Conservation (phyloP, 1,140 invertebrate species). For the Myzus persicae region DNA sequence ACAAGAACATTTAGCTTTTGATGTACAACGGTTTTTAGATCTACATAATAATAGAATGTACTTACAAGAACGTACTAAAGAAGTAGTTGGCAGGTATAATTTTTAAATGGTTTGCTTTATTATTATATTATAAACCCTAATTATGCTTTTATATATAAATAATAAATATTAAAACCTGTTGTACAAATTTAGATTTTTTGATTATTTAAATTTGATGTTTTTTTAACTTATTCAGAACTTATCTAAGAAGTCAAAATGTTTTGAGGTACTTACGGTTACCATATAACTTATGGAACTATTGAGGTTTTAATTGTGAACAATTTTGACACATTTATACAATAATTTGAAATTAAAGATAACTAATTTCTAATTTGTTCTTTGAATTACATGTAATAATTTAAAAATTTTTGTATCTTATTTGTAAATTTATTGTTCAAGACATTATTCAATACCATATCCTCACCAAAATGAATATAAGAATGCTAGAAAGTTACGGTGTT, state of each 20-base stretch:
- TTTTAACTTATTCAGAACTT: background rate
- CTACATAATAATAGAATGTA: conserved; percentile 83
- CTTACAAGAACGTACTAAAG: conserved; percentile 75
- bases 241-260: too few species aligned
- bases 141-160: background rate
- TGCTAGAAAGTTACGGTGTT: conserved; percentile 77
- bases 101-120: background rate
- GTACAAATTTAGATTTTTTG: too few species aligned
- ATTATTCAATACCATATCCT: conserved; percentile 74
- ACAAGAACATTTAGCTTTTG: conserved; percentile 72
- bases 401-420: background rate
- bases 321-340: too few species aligned
- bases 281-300: too few species aligned
- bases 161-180: background rate
- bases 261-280: too few species aligned
- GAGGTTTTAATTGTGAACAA: too few species aligned
- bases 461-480: conserved; percentile 73
- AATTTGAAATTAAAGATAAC: too few species aligned
- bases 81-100: conserved; percentile 73
- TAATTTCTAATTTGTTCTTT: background rate
- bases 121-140: background rate
- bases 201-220: background rate
- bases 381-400: background rate
- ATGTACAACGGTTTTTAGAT: conserved; percentile 81
- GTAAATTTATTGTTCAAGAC: conserved; percentile 62